These are phyloP conservation scores for Frieseomelitta varia DNA, from an alignment of 1,140 invertebrate species.

Conservation along the genomic window DNA sequence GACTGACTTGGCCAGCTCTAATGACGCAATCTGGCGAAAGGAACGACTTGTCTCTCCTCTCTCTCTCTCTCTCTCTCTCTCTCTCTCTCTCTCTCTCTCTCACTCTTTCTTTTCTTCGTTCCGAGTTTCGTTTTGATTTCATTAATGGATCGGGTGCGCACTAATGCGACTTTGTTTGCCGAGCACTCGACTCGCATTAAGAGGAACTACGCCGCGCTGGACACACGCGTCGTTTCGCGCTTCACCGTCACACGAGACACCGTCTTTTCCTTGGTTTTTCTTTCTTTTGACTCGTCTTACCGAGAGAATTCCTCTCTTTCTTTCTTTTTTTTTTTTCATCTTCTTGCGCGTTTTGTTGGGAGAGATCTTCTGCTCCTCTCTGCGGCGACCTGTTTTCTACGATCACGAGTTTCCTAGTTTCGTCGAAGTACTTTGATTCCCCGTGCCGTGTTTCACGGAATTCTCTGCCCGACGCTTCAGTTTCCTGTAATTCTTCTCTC, in stretches of 20 bases:
- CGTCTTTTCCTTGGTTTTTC: slow-evolving; percentile 13
- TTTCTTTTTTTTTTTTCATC: no score
- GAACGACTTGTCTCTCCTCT: not conserved
- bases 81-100: not conserved
- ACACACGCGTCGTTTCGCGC: slow-evolving; percentile 67
- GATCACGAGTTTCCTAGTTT: not conserved
- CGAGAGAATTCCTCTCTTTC: no score
- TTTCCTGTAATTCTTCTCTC: not conserved
- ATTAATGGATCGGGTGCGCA: slow-evolving; percentile 74
- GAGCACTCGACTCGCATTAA: slow-evolving; percentile 73
- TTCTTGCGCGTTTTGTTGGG: no score
- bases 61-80: not conserved
- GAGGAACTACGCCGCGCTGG: slow-evolving; percentile 58
- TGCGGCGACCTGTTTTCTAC: not conserved
- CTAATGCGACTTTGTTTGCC: slow-evolving; percentile 74
- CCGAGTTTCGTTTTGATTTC: slow-evolving; percentile 70
- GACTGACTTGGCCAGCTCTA: slow-evolving; percentile 11
- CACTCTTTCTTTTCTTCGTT: not conserved
- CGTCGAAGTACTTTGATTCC: no score
- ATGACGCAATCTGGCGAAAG: slow-evolving; percentile 65
- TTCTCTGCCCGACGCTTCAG: no score
- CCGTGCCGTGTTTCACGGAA: no score
- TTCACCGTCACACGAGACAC: slow-evolving; percentile 51
- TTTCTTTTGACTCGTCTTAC: not conserved
- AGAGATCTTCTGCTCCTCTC: not conserved